Conservation (phyloP, 2,888 invertebrate genomes). For the Chaetoderma sp. region DNA sequence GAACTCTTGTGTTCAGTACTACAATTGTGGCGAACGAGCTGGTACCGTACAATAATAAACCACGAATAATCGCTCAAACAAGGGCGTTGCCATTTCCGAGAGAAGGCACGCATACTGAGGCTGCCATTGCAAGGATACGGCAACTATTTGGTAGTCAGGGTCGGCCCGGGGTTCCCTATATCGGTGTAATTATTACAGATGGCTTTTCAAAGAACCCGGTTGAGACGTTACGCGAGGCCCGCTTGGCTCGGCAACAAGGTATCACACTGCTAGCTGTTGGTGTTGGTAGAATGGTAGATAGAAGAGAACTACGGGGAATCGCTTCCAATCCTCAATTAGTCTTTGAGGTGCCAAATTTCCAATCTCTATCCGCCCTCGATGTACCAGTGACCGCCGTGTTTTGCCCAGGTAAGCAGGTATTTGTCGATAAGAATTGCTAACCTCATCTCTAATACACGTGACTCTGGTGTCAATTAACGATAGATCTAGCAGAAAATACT, state of each 20-base stretch:
- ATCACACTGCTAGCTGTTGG: background rate
- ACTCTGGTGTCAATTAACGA: too few species aligned
- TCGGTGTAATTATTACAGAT: background rate
- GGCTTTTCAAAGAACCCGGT: background rate
- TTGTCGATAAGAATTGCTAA: too few species aligned
- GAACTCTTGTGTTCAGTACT: slow-evolving; percentile 1
- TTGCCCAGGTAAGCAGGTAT: slow-evolving; percentile 11
- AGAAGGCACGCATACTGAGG: background rate
- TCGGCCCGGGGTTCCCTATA: background rate
- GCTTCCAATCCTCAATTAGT: background rate
- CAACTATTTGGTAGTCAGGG: background rate
- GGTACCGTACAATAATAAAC: background rate
- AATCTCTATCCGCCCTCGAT: background rate
- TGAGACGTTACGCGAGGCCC: background rate
- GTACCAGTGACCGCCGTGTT: background rate
- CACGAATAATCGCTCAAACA: background rate
- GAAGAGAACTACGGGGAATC: background rate
- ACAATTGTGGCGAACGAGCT: background rate
- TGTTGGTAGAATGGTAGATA: background rate
- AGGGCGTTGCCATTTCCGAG: background rate
- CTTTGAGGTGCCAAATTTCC: background rate
- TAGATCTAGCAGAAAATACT: too few species aligned
- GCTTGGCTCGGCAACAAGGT: background rate
- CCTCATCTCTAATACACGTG: too few species aligned
- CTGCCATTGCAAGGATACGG: background rate